These are phyloP conservation scores for Cynopterus sphinx DNA, from an alignment of 2,797 vertebrate genomes.

Conservation along the genomic window DNA sequence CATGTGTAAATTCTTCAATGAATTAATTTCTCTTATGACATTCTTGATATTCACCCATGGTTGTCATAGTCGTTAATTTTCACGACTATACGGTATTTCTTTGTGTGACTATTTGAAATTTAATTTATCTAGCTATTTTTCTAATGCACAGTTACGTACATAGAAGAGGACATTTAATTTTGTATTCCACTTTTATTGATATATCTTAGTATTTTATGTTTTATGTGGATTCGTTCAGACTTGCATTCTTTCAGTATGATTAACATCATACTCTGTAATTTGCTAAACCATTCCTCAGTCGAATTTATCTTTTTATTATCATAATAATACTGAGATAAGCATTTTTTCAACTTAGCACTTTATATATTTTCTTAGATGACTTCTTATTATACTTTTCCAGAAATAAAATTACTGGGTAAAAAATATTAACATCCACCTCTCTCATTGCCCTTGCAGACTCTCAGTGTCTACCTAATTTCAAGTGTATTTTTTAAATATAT, in stretches of 20 bases:
- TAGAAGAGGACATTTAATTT: neutral
- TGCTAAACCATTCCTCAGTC: neutral
- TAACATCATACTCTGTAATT: neutral
- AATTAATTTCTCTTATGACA: conserved; percentile 2
- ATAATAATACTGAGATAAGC: neutral
- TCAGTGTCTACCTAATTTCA: neutral
- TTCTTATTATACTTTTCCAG: neutral
- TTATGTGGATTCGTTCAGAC: neutral
- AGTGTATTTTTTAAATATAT: neutral
- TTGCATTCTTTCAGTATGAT: neutral
- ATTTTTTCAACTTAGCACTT: neutral
- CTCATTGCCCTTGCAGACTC: neutral
- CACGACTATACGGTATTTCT: neutral
- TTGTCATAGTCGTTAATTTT: neutral
- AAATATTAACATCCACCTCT: neutral
- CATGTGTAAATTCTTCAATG: neutral
- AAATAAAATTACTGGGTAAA: neutral
- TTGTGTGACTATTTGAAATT: neutral
- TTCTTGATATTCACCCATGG: neutral
- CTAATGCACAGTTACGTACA: neutral
- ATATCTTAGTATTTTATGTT: neutral
- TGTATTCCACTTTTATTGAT: neutral
- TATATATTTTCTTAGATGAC: neutral
- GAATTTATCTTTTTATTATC: neutral
- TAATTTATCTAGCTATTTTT: neutral